Evolutionary conservation across 2,113 vertebrate species (phyloP).

Genomic region (Orthochromis indermauri): DNA sequence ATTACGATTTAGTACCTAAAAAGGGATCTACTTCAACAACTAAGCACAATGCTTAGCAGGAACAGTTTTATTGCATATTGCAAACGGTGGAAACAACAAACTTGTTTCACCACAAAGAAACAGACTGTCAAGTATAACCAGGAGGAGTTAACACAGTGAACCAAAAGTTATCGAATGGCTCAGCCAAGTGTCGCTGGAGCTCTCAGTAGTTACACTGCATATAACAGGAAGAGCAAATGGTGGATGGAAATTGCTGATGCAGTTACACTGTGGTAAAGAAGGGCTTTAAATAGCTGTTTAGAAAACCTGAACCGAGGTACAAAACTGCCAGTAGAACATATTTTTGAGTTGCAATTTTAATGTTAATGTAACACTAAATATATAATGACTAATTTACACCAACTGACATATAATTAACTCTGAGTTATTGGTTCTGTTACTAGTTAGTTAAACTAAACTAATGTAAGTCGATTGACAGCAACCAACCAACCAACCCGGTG

Average conservation of each 20-base stretch:
- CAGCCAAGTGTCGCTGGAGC: not conserved
- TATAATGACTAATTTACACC: not conserved
- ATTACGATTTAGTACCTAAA: not conserved
- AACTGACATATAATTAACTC: not conserved
- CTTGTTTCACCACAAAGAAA: not conserved
- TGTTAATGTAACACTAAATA: not conserved
- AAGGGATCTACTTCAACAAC: not conserved
- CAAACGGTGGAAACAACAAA: not conserved
- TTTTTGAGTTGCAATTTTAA: not conserved
- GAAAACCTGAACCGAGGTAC: not conserved
- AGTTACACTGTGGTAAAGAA: not conserved
- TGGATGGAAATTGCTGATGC: not conserved
- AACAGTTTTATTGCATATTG: not conserved
- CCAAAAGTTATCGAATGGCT: not conserved
- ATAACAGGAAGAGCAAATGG: not conserved
- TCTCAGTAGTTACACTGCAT: not conserved
- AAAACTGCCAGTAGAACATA: not conserved
- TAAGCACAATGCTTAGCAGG: not conserved
- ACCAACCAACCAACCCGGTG: not conserved
- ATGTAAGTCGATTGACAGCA: not conserved
- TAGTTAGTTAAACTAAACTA: not conserved
- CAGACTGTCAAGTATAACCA: not conserved
- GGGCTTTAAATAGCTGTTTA: not conserved
- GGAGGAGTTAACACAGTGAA: not conserved
- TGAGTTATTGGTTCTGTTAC: not conserved